These are phyloP conservation scores for Orthonyx spaldingii DNA, from an alignment of 2,113 vertebrate genomes.

Conservation along the genomic window DNA sequence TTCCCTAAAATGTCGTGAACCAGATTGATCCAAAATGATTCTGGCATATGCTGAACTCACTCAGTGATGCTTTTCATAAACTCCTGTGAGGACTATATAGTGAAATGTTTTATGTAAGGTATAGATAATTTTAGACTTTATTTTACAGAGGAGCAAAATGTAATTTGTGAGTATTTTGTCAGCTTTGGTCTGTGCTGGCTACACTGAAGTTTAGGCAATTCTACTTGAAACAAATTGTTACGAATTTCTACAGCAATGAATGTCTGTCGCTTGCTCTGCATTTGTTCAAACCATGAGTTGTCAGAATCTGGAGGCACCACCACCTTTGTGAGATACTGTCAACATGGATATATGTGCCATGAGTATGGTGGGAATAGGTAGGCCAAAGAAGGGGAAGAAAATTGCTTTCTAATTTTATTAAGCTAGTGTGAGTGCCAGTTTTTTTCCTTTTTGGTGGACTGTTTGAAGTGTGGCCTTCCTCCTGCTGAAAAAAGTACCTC, in stretches of 20 bases:
- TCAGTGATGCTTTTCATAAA: slow-evolving; percentile 34
- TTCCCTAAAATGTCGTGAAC: slow-evolving; percentile 49
- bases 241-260: slow-evolving; percentile 17
- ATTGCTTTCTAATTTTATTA: slow-evolving; percentile 25
- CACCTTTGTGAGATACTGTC: slow-evolving; percentile 25
- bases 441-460: not conserved
- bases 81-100: not conserved
- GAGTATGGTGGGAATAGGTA: not conserved
- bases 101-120: slow-evolving; percentile 36
- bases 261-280: not conserved
- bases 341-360: not conserved
- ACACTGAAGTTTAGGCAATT: slow-evolving; percentile 24
- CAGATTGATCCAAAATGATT: slow-evolving; percentile 60
- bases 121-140: slow-evolving; percentile 32
- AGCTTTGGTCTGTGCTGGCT: slow-evolving; percentile 17
- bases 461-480: not conserved
- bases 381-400: not conserved
- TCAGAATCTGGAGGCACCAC: slow-evolving; percentile 35
- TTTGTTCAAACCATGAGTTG: slow-evolving; percentile 16
- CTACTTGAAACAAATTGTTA: slow-evolving; percentile 13
- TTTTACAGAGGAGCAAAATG: slow-evolving; percentile 44
- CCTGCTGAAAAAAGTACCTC: not conserved
- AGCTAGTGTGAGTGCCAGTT: not conserved
- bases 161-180: slow-evolving; percentile 26
- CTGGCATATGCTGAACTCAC: slow-evolving; percentile 48